phyloP scores from a whole-genome alignment of 2,888 invertebrate genomes.

The Stomorhina lunata region DNA sequence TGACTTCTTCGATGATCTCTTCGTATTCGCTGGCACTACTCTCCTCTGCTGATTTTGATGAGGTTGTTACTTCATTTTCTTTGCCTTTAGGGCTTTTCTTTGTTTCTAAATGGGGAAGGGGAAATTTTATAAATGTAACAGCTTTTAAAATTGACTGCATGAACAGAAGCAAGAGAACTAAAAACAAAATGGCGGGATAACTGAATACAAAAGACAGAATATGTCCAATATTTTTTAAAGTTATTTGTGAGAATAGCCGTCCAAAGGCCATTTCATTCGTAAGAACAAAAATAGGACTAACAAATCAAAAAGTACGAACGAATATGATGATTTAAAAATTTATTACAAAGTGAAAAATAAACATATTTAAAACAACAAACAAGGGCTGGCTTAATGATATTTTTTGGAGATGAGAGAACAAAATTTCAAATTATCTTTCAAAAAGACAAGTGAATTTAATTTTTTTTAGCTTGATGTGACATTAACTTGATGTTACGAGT shows the following conservation, averaged over 20 bases:
- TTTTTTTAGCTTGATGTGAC: slow-evolving; percentile 35
- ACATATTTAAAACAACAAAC: background rate
- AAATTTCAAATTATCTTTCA: slow-evolving; percentile 1
- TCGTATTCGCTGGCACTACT: slow-evolving; percentile 78
- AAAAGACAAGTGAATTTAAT: slow-evolving; percentile 24
- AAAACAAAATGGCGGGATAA: slow-evolving; percentile 64
- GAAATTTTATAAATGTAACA: slow-evolving; percentile 51
- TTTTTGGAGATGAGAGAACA: slow-evolving; percentile 21
- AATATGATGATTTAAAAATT: slow-evolving; percentile 28
- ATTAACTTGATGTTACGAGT: slow-evolving; percentile 25
- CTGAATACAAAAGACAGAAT: slow-evolving; percentile 35
- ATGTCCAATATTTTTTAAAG: slow-evolving; percentile 30
- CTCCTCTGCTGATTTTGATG: slow-evolving; percentile 67
- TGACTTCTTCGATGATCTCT: slow-evolving; percentile 78
- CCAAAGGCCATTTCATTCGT: slow-evolving; percentile 37
- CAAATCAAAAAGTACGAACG: slow-evolving; percentile 37
- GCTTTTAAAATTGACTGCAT: slow-evolving; percentile 41
- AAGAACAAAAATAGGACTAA: background rate
- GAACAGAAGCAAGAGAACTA: slow-evolving; percentile 52
- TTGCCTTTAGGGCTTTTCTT: slow-evolving; percentile 80
- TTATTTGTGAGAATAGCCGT: slow-evolving; percentile 21
- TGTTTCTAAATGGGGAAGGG: slow-evolving; percentile 69
- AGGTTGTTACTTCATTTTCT: slow-evolving; percentile 77
- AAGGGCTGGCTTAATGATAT: slow-evolving; percentile 33
- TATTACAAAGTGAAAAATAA: background rate